Evolutionary conservation across 35 echinoderm and acorn worm genomes (phyloP).

Genomic region (Nesometra sesokonis): DNA sequence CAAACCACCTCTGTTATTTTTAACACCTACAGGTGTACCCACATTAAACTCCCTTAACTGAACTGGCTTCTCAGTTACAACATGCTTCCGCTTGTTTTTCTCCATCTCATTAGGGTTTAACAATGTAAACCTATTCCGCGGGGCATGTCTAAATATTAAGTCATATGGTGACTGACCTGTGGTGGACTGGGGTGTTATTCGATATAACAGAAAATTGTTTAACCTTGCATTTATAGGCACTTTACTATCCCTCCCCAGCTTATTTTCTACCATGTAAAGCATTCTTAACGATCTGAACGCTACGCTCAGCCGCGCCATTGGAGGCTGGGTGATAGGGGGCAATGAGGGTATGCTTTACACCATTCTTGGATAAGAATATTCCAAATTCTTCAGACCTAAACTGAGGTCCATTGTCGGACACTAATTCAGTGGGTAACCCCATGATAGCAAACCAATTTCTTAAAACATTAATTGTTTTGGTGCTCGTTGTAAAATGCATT

Average conservation of each 20-base stretch:
- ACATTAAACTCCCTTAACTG: too few species aligned
- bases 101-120: too few species aligned
- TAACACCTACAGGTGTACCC: too few species aligned
- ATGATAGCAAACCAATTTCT: slow-evolving; percentile 26
- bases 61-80: too few species aligned
- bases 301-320: slow-evolving; percentile 48
- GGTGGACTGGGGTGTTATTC: slow-evolving; percentile 23
- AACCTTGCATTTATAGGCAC: slow-evolving; percentile 10
- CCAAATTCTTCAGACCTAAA: slow-evolving; percentile 46
- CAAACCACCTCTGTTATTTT: too few species aligned
- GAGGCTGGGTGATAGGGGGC: slow-evolving; percentile 46
- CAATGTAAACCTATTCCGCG: too few species aligned
- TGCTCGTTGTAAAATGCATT: slow-evolving; percentile 38
- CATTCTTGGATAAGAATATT: slow-evolving; percentile 16
- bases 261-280: slow-evolving; percentile 14
- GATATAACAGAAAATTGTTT: slow-evolving; percentile 31
- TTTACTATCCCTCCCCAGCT: slow-evolving; percentile 12
- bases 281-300: slow-evolving; percentile 38
- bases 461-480: slow-evolving; percentile 28
- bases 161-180: slow-evolving; percentile 9
- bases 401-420: slow-evolving; percentile 70
- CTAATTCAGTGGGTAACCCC: slow-evolving; percentile 45
- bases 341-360: slow-evolving; percentile 15
- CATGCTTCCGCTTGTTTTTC: too few species aligned
- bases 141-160: too few species aligned